Evolutionary conservation across 2,113 vertebrate genomes (phyloP).

Genomic region (Manacus vitellinus): DNA sequence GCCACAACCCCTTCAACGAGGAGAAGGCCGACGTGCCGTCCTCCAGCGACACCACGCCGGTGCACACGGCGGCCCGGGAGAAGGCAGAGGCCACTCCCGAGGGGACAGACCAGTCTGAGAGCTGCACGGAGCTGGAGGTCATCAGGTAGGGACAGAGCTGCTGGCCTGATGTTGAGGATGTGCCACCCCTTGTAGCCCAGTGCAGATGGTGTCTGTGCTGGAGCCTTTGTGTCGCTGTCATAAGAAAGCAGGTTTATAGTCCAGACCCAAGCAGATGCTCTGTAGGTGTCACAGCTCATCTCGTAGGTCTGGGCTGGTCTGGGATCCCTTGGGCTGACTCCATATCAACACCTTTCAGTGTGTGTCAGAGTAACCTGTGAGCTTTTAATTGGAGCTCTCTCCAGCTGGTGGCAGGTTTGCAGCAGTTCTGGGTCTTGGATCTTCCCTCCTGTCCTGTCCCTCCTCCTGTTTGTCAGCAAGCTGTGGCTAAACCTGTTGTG

Average conservation of each 20-base stretch:
- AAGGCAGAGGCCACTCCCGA: slow-evolving; percentile 54
- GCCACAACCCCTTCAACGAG: slow-evolving; percentile 92
- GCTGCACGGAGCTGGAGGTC: slow-evolving; percentile 87
- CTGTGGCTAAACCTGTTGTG: not conserved
- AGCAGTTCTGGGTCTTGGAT: not conserved
- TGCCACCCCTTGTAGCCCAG: not conserved
- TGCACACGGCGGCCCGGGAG: slow-evolving; percentile 75
- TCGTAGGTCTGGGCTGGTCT: not conserved
- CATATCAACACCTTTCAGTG: not conserved
- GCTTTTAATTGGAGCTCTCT: not conserved
- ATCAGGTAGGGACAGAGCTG: slow-evolving; percentile 82
- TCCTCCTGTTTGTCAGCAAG: not conserved
- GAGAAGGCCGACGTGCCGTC: slow-evolving; percentile 75
- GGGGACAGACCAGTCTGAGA: slow-evolving; percentile 66
- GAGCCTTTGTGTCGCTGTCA: not conserved
- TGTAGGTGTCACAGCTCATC: not conserved
- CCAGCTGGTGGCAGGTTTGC: slow-evolving; percentile 36
- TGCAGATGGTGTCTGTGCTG: accelerated
- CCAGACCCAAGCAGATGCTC: not conserved
- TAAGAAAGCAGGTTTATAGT: not conserved
- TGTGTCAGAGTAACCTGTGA: accelerated
- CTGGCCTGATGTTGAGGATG: not conserved
- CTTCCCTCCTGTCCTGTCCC: accelerated
- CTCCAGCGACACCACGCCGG: slow-evolving; percentile 84
- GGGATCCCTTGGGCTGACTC: not conserved